Evolutionary conservation across 1,140 invertebrate species (phyloP).

Genomic region (Luehdorfia chinensis): DNA sequence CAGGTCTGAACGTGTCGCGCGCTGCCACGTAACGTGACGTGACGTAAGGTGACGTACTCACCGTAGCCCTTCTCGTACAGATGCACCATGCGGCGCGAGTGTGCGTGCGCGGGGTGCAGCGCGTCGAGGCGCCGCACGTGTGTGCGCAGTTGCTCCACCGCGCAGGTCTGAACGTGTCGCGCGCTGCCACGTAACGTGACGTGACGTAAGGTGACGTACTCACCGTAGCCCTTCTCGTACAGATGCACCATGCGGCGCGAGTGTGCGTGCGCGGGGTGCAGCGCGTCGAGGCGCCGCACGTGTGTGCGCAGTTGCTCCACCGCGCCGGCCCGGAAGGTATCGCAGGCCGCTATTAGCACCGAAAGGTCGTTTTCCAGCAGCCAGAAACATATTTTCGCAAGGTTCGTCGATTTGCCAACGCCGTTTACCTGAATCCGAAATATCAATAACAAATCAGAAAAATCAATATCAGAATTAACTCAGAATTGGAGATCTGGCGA

Average conservation of each 20-base stretch:
- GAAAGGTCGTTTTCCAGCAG: constrained; percentile 97
- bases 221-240: constrained; percentile 98
- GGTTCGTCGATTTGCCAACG: constrained; percentile 99
- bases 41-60: constrained; percentile 29
- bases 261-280: constrained; percentile 90
- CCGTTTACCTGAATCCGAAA: constrained; percentile 85
- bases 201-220: constrained; percentile 22
- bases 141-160: constrained; percentile 98
- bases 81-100: constrained; percentile 90
- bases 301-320: constrained; percentile 99
- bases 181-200: too few relatives aligned
- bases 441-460: background rate
- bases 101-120: constrained; percentile 89
- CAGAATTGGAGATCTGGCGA: too few relatives aligned
- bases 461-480: too few relatives aligned
- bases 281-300: constrained; percentile 93
- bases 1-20: constrained; percentile 99
- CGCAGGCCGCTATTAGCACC: constrained; percentile 98
- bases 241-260: constrained; percentile 91
- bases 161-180: constrained; percentile 99
- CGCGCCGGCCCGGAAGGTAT: constrained; percentile 99
- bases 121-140: constrained; percentile 96
- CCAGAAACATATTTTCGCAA: constrained; percentile 99
- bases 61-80: constrained; percentile 99
- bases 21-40: too few relatives aligned